These are phyloP conservation scores for Poecile atricapillus DNA, from an alignment of 2,113 vertebrate genomes.

Conservation along the genomic window DNA sequence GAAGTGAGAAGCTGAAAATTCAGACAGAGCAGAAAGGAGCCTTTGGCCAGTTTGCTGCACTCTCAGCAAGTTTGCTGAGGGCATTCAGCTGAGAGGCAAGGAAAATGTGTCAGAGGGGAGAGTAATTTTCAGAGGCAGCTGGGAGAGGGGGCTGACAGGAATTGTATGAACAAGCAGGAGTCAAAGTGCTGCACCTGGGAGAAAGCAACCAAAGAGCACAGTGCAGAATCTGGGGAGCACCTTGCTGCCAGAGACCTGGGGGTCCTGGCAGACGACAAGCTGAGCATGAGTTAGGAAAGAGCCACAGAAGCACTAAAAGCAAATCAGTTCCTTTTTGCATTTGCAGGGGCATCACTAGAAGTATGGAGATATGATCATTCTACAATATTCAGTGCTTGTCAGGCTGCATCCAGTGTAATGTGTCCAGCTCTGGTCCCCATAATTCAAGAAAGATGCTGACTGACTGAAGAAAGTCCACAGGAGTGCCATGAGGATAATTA, in stretches of 20 bases:
- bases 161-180: neutral
- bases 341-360: neutral
- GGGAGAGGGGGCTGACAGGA: neutral
- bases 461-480: neutral
- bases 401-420: neutral
- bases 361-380: neutral
- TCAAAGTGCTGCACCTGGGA: neutral
- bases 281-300: neutral
- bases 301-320: neutral
- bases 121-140: neutral
- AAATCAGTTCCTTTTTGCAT: neutral
- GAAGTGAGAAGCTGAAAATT: neutral
- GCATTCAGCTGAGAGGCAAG: neutral
- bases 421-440: neutral
- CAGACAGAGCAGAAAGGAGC: neutral
- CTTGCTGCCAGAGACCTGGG: no score
- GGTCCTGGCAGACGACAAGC: neutral
- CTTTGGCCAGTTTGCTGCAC: neutral
- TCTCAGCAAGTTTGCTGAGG: neutral
- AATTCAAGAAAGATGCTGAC: neutral
- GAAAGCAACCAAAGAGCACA: neutral
- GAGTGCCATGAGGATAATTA: neutral
- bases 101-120: neutral
- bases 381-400: neutral
- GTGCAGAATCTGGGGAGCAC: neutral